Evolutionary conservation across 1,140 invertebrate genomes (phyloP), one percentile per base, ranked within the genome.

Genomic region (Leptinotarsa undecemlineata): DNA sequence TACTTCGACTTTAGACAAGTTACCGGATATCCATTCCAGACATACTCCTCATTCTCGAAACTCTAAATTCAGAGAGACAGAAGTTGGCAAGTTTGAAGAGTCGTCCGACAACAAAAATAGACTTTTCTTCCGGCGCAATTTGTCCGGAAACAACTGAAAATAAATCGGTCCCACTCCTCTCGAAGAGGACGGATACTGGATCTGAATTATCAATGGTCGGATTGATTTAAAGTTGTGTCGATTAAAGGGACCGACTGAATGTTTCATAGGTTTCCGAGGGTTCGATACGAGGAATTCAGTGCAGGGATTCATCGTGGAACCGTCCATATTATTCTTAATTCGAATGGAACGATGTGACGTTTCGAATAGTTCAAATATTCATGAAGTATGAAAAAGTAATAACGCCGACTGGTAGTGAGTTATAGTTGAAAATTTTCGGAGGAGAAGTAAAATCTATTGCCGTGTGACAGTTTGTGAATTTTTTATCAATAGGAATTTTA

Each of bases 201-300:
- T n/a, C 11, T 57, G 51, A 57, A 57, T 57, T 57, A 57, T 57
- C 51, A 57, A 57, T 57, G 51, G 51, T 57, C 51, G 13, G 51
- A 57, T 57, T 57, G 51, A 57, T 57, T 57, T 57, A 57, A 57
- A 57, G 51, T 57, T 3, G 15, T n/a, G 51, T 8, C 51, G 51
- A 57, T 57, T 57, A 57, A 57, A 57, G n/a, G 51, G 51, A 57
- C 51, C 51, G n/a, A 57, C 14, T 57, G n/a, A n/a, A 57, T 57
- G n/a, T 57, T 57, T 57, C 51, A 57, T 57, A 15, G 51, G 51
- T 57, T 14, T 17, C 15, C 15, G n/a, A 57, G 15, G 51, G 51
- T n/a, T 15, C n/a, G 15, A 57, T 57, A 57, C 4, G 1, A 57
- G 15, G 51, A n/a, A 57, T 57, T 1, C n/a, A 15, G 15, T n/a